A percentile compares a stretch with the other conserved stretches of the same genome.
These are phyloP conservation scores for Melanocharis versteri DNA, from an alignment of 2,113 vertebrate genomes.

Conservation along the genomic window DNA sequence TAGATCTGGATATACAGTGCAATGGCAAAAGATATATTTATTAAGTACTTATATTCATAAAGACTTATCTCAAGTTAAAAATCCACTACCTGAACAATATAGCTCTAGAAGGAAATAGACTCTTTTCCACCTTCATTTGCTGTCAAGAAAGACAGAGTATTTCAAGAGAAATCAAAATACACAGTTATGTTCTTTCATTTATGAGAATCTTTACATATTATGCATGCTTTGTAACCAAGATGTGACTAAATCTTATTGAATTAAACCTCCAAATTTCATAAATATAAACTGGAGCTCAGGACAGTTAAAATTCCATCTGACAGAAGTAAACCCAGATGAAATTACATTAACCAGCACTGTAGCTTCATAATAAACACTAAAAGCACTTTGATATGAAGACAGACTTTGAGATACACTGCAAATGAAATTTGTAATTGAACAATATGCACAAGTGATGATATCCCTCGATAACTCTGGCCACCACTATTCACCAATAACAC, in stretches of 20 bases:
- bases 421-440: conserved; percentile 9
- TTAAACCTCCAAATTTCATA: neutral
- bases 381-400: neutral
- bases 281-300: neutral
- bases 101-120: neutral
- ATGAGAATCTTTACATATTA: neutral
- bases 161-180: neutral
- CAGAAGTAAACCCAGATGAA: neutral
- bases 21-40: neutral
- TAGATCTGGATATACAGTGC: neutral
- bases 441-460: neutral
- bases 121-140: neutral
- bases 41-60: neutral
- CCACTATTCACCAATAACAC: neutral
- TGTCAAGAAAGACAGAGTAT: neutral
- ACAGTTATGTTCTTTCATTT: neutral
- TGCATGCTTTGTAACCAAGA: neutral
- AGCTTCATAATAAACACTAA: neutral
- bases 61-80: neutral
- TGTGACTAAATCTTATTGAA: neutral
- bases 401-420: neutral
- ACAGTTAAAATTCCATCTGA: neutral
- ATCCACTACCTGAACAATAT: neutral
- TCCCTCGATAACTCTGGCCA: neutral
- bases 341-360: neutral